phyloP scores from a whole-genome alignment of 2,797 vertebrate genomes.

The Megalops cyprinoides region DNA sequence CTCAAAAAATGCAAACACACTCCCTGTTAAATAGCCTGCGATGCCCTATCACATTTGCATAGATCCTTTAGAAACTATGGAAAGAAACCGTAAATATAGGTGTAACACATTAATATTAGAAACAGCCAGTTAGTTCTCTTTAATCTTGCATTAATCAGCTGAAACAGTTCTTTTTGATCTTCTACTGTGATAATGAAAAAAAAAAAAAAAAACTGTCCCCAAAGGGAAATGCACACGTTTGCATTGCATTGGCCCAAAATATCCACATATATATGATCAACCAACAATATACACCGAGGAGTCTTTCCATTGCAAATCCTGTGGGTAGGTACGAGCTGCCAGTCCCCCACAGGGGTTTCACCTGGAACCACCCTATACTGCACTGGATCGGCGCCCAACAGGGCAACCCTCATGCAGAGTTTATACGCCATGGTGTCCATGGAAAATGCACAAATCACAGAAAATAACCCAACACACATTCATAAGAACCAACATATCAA shows the following conservation, averaged over 20 bases:
- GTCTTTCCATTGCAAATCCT: too few species aligned
- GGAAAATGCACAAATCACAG: too few species aligned
- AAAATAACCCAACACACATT: too few species aligned
- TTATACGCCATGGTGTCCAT: too few species aligned
- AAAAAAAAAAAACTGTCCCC: too few species aligned
- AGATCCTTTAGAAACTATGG: neutral
- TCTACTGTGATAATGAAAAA: neutral
- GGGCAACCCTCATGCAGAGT: too few species aligned
- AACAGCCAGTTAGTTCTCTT: neutral
- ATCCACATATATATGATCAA: neutral
- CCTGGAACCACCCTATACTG: too few species aligned
- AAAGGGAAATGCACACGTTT: neutral
- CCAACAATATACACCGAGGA: neutral
- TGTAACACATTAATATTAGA: neutral
- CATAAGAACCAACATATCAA: neutral
- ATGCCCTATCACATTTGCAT: neutral
- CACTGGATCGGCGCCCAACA: too few species aligned
- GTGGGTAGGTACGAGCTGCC: too few species aligned
- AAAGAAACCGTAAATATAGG: neutral
- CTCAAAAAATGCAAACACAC: neutral
- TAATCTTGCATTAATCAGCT: neutral
- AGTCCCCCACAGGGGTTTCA: too few species aligned
- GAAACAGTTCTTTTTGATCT: too few species aligned
- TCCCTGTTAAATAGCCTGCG: neutral
- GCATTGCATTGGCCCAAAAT: neutral